Base-by-base conservation (phyloP, 2,797 vertebrate species). In the Sarcoramphus papa region DNA sequence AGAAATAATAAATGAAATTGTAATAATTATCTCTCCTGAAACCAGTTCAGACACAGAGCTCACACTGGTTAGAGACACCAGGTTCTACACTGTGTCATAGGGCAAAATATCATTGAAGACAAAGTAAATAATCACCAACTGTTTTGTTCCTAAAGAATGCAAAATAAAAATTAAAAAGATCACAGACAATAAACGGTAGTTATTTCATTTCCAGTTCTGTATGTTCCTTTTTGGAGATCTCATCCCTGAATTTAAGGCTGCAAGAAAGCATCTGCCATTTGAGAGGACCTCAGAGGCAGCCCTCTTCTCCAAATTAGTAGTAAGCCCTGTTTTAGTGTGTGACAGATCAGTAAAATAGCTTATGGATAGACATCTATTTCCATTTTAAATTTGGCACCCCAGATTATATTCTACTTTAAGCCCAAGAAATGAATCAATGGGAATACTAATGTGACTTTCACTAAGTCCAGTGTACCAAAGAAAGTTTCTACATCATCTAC, bases 11-110 rank as follows among this genome's bases (percentile, higher is more conserved):
- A 85, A 83, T 1, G 1, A 77, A 94, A 93, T 93, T 82, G 78
- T 45, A 84, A 63, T 95, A 95, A 95, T 95, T 94, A 60, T 68
- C 31, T 82, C 74, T 83, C 48, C 63, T 93, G 88, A 85, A 95
- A 82, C 43, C 43, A 13, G 56, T 91, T 86, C 69, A 74, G 90
- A 64, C 33, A 30, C 60, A 30, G 20, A 57, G 35, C 69, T 73
- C 47, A 14, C 4, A 0, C 31, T 85, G 45, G 70, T 79, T 47
- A 85, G 51, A 90, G 47, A 60, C 56, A 77, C 12, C 63, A 53
- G 57, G 7, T 81, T 93, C 50, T 80, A 7, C 60, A 72, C 30
- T 10, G 25, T 92, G 89, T 83, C 88, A 50, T 1, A 76, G 88
- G 80, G 85, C 59, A 90, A 69, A 78, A 48, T 37, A 78, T 24